Evolutionary conservation across 2,113 vertebrate species (phyloP).

Genomic region (Meleagris gallopavo): DNA sequence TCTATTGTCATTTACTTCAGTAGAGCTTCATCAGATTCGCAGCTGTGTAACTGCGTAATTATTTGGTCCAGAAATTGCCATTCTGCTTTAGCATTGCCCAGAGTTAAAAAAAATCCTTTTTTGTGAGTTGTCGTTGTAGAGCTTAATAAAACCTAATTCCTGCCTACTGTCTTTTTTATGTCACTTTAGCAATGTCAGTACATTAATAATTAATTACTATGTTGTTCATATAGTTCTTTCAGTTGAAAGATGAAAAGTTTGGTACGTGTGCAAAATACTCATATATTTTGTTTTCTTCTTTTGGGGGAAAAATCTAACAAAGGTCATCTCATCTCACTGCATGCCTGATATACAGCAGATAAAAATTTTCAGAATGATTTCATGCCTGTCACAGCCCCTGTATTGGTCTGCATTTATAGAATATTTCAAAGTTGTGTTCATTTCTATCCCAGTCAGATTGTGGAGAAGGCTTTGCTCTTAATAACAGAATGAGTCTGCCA

Average conservation of each 20-base stretch:
- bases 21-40: neutral
- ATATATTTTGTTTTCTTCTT: neutral
- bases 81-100: neutral
- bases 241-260: neutral
- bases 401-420: constrained; percentile 58
- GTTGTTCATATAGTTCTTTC: neutral
- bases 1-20: neutral
- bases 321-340: neutral
- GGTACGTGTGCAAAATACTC: neutral
- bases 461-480: constrained; percentile 18
- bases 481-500: constrained; percentile 47
- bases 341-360: constrained; percentile 26
- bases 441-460: constrained; percentile 45
- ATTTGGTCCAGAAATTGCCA: neutral
- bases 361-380: constrained; percentile 67
- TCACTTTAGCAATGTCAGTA: neutral
- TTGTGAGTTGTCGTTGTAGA: neutral
- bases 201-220: neutral
- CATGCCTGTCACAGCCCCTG: constrained; percentile 35
- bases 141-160: neutral
- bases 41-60: neutral
- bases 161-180: neutral
- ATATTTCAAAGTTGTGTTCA: constrained; percentile 52
- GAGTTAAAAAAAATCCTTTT: neutral
- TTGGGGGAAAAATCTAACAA: neutral